Conservation (phyloP, 2,797 vertebrate genomes). For the Lepus townsendii region DNA sequence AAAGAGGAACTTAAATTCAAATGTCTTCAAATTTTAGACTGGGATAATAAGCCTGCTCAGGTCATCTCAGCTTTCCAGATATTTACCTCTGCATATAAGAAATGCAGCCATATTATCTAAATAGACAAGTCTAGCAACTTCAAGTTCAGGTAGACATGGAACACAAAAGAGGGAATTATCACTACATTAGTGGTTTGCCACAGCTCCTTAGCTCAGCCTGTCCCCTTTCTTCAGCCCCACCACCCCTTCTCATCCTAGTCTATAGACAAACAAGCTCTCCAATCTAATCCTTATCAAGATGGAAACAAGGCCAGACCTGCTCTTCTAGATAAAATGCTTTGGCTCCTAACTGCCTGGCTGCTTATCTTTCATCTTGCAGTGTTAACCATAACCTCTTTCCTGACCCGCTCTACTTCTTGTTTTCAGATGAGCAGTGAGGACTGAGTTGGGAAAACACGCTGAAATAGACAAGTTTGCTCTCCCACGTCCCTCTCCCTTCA, state of each 20-base stretch:
- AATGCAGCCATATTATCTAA: conserved; percentile 60
- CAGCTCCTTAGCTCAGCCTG: conserved; percentile 63
- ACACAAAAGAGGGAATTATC: conserved; percentile 69
- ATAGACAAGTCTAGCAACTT: conserved; percentile 70
- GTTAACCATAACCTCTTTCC: conserved; percentile 88
- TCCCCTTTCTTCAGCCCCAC: conserved; percentile 33
- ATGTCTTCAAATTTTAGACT: conserved; percentile 35
- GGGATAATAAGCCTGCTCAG: neutral
- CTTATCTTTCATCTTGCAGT: conserved; percentile 90
- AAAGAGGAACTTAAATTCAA: conserved; percentile 4
- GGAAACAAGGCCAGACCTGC: conserved; percentile 90
- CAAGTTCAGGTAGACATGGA: conserved; percentile 31
- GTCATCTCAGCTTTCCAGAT: conserved; percentile 17
- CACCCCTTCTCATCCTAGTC: conserved; percentile 62
- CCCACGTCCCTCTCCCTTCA: conserved; percentile 59
- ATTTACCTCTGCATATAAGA: conserved; percentile 36
- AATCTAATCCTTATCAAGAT: conserved; percentile 89
- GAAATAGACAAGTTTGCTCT: conserved; percentile 73
- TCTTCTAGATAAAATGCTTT: conserved; percentile 90
- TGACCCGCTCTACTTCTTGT: conserved; percentile 88
- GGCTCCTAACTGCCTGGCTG: conserved; percentile 89
- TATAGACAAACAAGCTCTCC: conserved; percentile 79
- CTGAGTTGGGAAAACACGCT: conserved; percentile 49
- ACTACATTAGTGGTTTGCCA: conserved; percentile 70
- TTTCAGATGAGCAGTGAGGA: conserved; percentile 85